Evolutionary conservation across 2,797 vertebrate genomes (phyloP).

Genomic region (Eidolon dupreanum): DNA sequence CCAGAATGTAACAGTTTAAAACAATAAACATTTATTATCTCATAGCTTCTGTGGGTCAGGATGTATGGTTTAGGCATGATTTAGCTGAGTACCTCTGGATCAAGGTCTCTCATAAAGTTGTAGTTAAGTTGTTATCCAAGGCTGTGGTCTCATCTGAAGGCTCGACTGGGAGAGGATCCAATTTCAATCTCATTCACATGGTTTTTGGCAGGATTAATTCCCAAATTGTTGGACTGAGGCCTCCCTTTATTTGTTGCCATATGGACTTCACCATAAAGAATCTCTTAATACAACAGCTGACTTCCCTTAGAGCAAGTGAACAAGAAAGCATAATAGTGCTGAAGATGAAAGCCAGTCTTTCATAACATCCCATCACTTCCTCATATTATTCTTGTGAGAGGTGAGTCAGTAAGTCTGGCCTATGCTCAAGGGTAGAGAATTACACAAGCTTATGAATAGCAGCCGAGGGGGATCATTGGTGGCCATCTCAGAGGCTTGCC

Average conservation of each 20-base stretch:
- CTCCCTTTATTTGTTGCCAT: neutral
- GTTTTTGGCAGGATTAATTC: neutral
- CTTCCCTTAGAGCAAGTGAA: neutral
- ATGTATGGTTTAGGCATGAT: neutral
- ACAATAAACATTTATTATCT: neutral
- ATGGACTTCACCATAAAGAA: neutral
- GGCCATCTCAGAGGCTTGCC: neutral
- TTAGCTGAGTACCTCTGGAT: neutral
- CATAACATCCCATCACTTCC: neutral
- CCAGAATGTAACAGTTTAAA: slow-evolving; percentile 18
- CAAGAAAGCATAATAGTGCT: neutral
- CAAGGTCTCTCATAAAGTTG: neutral
- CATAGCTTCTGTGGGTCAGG: neutral
- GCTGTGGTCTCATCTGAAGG: neutral
- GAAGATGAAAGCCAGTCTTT: neutral
- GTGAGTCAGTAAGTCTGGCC: neutral
- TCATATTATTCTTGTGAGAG: neutral
- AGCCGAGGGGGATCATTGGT: neutral
- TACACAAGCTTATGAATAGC: neutral
- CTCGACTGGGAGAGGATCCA: neutral
- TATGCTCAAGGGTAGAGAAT: neutral
- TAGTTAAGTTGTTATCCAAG: neutral
- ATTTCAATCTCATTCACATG: neutral
- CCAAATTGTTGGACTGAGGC: neutral
- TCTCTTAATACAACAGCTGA: neutral